These are phyloP conservation scores for Bubalus kerabau DNA, from an alignment of 2,113 vertebrate species.

Conservation along the genomic window DNA sequence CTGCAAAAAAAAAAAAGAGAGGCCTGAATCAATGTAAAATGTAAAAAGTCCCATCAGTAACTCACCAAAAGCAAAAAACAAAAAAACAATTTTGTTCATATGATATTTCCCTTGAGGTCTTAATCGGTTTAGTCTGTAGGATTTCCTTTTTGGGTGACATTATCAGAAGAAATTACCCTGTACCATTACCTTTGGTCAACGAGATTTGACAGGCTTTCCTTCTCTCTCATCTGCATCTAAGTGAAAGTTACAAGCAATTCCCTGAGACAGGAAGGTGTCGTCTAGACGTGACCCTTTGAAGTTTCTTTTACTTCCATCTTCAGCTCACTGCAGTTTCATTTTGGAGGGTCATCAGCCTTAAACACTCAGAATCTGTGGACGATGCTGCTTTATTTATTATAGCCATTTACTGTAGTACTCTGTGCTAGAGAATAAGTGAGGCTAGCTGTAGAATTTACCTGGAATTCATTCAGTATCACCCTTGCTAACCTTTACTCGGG, in stretches of 20 bases:
- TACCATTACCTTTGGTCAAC: slow-evolving; percentile 80
- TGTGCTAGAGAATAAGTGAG: slow-evolving; percentile 40
- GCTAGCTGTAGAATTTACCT: slow-evolving; percentile 50
- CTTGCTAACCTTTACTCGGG: slow-evolving; percentile 24
- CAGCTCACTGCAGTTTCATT: slow-evolving; percentile 22
- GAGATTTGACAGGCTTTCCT: slow-evolving; percentile 80
- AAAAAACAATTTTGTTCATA: slow-evolving; percentile 64
- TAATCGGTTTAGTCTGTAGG: slow-evolving; percentile 90
- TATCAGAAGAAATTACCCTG: slow-evolving; percentile 84
- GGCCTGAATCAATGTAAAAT: not conserved
- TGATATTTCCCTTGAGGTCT: slow-evolving; percentile 74
- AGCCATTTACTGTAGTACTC: slow-evolving; percentile 12
- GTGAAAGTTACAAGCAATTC: slow-evolving; percentile 34
- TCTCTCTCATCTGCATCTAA: slow-evolving; percentile 53
- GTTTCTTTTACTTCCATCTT: slow-evolving; percentile 74
- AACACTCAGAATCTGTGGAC: not conserved
- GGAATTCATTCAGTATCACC: slow-evolving; percentile 47
- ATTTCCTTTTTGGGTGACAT: slow-evolving; percentile 87
- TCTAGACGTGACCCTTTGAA: slow-evolving; percentile 81
- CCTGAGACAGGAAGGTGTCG: slow-evolving; percentile 77
- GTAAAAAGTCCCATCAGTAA: not conserved
- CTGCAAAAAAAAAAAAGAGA: slow-evolving; percentile 42
- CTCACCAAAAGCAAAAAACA: slow-evolving; percentile 8
- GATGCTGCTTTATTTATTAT: not conserved
- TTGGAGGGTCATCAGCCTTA: not conserved